A percentile compares a stretch with the other conserved stretches of the same genome.
These are phyloP conservation scores for Aphelenchoides bicaudatus DNA, from an alignment of 2,888 invertebrate species.

Conservation along the genomic window DNA sequence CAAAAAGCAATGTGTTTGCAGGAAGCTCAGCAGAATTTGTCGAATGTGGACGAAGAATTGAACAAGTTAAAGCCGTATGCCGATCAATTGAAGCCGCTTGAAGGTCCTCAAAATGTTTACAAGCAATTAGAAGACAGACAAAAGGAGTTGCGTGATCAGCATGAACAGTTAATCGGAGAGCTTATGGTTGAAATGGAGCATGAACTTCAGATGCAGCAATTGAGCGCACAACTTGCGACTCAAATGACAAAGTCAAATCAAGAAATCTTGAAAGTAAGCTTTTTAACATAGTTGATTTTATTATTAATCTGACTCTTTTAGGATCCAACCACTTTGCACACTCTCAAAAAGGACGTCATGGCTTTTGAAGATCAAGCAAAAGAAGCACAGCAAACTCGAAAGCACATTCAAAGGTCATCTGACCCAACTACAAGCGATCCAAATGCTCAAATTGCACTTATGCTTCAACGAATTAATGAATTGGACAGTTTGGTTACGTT, in stretches of 20 bases:
- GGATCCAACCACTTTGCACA: too few relatives aligned
- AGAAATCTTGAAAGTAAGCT: too few relatives aligned
- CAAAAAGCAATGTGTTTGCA: background rate
- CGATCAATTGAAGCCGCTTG: background rate
- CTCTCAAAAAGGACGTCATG: background rate
- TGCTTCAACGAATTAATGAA: slow-evolving; percentile 8
- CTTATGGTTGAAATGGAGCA: slow-evolving; percentile 14
- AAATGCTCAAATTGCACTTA: background rate
- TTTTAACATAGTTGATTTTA: too few relatives aligned
- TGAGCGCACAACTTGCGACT: slow-evolving; percentile 1
- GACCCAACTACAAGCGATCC: background rate
- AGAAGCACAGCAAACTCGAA: background rate
- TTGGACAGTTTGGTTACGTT: background rate
- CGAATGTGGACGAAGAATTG: background rate
- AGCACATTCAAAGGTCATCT: background rate
- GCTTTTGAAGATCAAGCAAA: background rate
- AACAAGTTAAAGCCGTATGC: background rate
- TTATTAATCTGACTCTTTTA: too few relatives aligned
- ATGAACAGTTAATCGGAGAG: slow-evolving; percentile 4
- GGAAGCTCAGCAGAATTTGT: slow-evolving; percentile 4
- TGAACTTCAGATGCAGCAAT: slow-evolving; percentile 3
- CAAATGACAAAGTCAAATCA: background rate
- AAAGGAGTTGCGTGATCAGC: slow-evolving; percentile 1
- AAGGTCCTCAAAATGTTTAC: background rate
- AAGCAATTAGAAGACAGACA: background rate